Evolutionary conservation across 2,113 vertebrate species (phyloP), one percentile per base, ranked within the genome.

Genomic region (Pseudorhombus dupliciocellatus): DNA sequence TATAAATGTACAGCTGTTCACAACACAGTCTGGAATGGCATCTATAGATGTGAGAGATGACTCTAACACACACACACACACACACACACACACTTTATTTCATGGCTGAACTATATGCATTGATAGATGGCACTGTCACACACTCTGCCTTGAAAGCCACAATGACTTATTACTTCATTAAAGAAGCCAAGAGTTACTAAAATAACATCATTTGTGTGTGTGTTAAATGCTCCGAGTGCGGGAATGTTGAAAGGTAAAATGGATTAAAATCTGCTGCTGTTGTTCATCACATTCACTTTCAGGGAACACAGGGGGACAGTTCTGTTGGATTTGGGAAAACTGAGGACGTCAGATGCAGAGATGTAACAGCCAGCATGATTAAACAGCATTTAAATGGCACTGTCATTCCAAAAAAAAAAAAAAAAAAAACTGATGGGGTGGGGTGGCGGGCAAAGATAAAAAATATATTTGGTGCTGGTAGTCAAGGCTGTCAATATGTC

Each of bases 401-500:
- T 34, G 20, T 51, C 2, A 14, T 21, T 79, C 25, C 58, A 66
- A 40, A 63, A 75, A 68, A 55, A 46, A 37, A 10, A 37, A 37
- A 37, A 37, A 37, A 37, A 37, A 37, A 10, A 37, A 37, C 5
- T 10, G 5, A 37, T 37, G n/a, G n/a, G 4, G 42, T 3, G 42
- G 56, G 60, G 51, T 46, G 62, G 62, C 2, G 10, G 11, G 11
- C 34, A 37, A 37, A 37, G 34, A 37, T 37, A 28, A 77, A 75
- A 72, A 73, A 34, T 74, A 70, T 68, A 66, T 37, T 69, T 66
- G 30, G 65, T 68, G 65, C 71, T 48, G 54, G 46, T 58, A 57
- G 68, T 72, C 62, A 63, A 37, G 31, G 71, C 73, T 79, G 79
- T 80, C 83, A 85, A 68, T 10, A 48, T 83, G 83, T 83, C 84